A percentile compares a stretch with the other conserved stretches of the same genome.
Conservation (phyloP, 35 echinoderm and acorn worm genomes). For the Apostichopus japonicus region DNA sequence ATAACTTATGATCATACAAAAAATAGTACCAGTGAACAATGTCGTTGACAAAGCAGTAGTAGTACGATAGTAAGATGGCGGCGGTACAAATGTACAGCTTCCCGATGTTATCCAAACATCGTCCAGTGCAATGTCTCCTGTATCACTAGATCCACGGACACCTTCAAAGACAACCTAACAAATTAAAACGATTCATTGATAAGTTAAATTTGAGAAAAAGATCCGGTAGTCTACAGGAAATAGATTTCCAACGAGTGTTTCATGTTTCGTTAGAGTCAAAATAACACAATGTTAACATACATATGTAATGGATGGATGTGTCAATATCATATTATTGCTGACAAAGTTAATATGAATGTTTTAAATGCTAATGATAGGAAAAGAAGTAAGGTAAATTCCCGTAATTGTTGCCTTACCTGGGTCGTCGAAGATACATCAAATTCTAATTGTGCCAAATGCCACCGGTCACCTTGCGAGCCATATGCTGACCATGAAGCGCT, state of each 20-base stretch:
- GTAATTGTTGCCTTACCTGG: slow-evolving; percentile 9
- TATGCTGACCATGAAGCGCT: slow-evolving; percentile 58
- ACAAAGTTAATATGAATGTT: not conserved
- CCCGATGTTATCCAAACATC: not conserved
- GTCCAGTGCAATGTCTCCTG: slow-evolving; percentile 58
- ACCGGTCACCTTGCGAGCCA: slow-evolving; percentile 71
- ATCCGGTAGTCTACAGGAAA: no score
- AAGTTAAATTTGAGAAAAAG: no score
- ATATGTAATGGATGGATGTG: not conserved
- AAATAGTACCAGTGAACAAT: no score
- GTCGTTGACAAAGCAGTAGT: no score
- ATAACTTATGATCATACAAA: no score
- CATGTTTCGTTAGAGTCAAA: not conserved
- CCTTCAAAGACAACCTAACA: slow-evolving; percentile 70
- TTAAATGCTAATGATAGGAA: not conserved
- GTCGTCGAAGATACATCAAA: not conserved
- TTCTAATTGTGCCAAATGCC: slow-evolving; percentile 42
- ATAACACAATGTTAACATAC: not conserved
- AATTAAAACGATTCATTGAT: no score
- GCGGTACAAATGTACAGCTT: not conserved
- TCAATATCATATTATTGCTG: not conserved
- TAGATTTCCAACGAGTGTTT: no score
- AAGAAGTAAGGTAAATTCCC: not conserved
- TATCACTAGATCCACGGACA: slow-evolving; percentile 50
- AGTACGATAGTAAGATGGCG: no score